phyloP scores from a whole-genome alignment of 1,140 invertebrate genomes.

The Pentalonia nigronervosa region DNA sequence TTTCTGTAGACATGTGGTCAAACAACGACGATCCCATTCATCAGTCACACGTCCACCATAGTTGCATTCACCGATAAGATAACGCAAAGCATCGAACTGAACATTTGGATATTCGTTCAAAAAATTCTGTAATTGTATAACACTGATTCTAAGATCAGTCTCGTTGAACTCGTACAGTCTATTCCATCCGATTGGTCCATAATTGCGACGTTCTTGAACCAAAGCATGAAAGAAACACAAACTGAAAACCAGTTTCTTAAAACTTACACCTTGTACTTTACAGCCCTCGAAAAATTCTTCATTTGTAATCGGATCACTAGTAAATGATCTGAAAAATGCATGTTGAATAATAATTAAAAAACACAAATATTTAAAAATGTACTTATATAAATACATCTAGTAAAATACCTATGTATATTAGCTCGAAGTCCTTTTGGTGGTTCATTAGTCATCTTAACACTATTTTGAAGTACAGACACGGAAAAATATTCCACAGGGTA shows the following conservation, averaged over 20 bases:
- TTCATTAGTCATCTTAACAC: constrained; percentile 96
- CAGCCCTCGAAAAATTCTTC: constrained; percentile 87
- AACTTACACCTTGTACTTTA: constrained; percentile 73
- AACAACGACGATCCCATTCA: constrained; percentile 89
- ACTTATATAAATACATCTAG: background rate
- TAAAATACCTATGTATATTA: constrained; percentile 69
- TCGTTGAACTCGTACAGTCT: constrained; percentile 96
- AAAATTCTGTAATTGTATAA: constrained; percentile 63
- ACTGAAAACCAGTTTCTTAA: constrained; percentile 88
- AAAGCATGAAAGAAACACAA: constrained; percentile 95
- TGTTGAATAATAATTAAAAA: background rate
- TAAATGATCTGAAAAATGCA: constrained; percentile 71
- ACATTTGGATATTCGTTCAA: constrained; percentile 70
- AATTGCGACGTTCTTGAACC: constrained; percentile 89
- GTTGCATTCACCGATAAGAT: constrained; percentile 94
- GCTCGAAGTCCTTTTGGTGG: constrained; percentile 83
- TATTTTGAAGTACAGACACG: constrained; percentile 88
- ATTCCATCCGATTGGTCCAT: constrained; percentile 95
- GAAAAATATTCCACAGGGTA: constrained; percentile 93
- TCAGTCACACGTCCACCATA: constrained; percentile 96
- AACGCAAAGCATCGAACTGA: constrained; percentile 87
- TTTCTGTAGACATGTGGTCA: constrained; percentile 82
- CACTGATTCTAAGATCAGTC: constrained; percentile 87
- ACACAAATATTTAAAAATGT: background rate
- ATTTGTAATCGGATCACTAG: constrained; percentile 87